These are phyloP conservation scores for Tapirus terrestris DNA, from an alignment of 2,113 vertebrate species.

Conservation along the genomic window DNA sequence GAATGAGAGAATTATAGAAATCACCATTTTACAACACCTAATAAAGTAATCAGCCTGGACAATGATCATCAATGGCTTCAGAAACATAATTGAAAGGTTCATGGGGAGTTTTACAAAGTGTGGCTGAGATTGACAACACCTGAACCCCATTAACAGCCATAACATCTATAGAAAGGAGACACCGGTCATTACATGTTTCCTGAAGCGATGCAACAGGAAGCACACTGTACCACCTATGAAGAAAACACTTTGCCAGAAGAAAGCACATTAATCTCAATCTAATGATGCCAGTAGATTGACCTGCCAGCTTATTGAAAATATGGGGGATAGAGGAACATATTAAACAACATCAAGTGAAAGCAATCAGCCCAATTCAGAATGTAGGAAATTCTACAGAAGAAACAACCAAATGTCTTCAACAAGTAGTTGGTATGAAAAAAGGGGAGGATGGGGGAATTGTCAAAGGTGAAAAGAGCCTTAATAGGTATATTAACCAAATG, in stretches of 20 bases:
- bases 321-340: background rate
- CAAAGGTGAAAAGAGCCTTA: background rate
- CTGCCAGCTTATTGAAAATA: background rate
- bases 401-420: background rate
- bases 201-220: background rate
- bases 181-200: background rate
- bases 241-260: background rate
- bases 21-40: background rate
- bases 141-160: background rate
- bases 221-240: background rate
- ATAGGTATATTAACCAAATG: background rate
- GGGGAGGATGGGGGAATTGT: too few species aligned
- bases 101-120: background rate
- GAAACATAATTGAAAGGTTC: background rate
- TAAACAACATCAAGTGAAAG: background rate
- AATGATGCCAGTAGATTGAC: background rate
- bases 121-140: background rate
- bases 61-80: background rate
- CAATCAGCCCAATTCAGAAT: background rate
- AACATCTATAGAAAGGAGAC: background rate
- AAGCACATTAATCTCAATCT: background rate
- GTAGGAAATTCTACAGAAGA: background rate
- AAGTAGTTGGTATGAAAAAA: background rate
- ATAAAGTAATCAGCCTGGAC: background rate
- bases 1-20: background rate